Conservation (phyloP, 2,797 vertebrate genomes). For the Pagetopsis macropterus region DNA sequence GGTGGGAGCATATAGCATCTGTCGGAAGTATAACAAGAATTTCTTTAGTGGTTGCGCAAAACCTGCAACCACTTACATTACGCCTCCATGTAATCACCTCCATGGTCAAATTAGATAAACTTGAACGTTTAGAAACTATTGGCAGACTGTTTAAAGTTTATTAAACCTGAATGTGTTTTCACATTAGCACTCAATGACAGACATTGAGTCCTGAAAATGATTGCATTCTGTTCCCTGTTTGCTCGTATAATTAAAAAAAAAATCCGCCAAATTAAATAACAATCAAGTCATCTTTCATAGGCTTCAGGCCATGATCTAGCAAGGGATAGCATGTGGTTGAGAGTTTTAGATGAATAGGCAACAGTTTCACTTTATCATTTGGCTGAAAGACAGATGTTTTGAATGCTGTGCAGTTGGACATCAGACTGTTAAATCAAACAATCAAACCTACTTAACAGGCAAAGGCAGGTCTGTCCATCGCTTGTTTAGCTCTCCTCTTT, state of each 20-base stretch:
- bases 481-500: slow-evolving; percentile 21
- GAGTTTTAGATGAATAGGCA: neutral
- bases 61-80: too few relatives aligned
- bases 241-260: neutral
- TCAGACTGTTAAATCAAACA: slow-evolving; percentile 12
- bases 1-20: neutral
- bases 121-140: neutral
- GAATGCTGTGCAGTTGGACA: neutral
- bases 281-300: neutral
- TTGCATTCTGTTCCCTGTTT: neutral
- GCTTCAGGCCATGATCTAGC: neutral
- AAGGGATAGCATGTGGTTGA: neutral
- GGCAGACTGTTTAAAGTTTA: neutral
- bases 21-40: neutral
- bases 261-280: slow-evolving; percentile 3
- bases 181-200: neutral
- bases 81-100: too few relatives aligned
- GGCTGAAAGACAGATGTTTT: neutral
- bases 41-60: too few relatives aligned
- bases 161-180: slow-evolving; percentile 7
- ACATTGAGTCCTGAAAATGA: slow-evolving; percentile 8
- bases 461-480: neutral
- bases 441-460: slow-evolving; percentile 7
- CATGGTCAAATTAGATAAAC: neutral
- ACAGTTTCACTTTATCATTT: neutral